Base-by-base conservation (phyloP, 2,113 vertebrate species). In the Coreoperca whiteheadi region DNA sequence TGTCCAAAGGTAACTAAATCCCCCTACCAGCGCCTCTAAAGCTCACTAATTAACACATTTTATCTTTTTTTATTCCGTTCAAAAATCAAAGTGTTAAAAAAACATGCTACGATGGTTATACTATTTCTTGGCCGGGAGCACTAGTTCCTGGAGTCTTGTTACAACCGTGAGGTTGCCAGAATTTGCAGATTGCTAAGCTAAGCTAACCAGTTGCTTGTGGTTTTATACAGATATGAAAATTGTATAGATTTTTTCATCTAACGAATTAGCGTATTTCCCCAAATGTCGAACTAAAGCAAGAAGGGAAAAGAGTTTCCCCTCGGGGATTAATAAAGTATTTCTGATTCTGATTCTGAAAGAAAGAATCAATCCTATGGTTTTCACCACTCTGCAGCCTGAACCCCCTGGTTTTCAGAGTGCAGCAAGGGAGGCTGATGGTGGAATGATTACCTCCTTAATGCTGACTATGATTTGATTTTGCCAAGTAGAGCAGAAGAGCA, bases 381-480 rank as follows among this genome's bases (percentile, higher is more conserved):
- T 74, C 43, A 67, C 56, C 46, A 5, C 32, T 69, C 25, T 30
- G 59, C 28, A 61, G 53, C 51, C 34, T 67, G 37, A 73, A 56
- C 10, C n/a, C n/a, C n/a, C 15, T 53, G 20, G 32, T 66, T 82
- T 51, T 73, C 39, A 39, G 20, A 77, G 68, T 43, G 50, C 60
- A 41, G 59, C 4, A 15, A 71, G 16, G 32, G 70, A 67, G 50
- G 65, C 70, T 78, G 79, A 90, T 78, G 77, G 57, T 78, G 61
- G 73, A 64, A 81, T 83, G 79, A 90, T 88, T 82, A 79, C 66
- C 67, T 77, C 46, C 56, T 73, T 74, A 82, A 78, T 75, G 59
- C 68, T 79, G 82, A 68, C 88, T 39, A 54, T 80, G 70, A 86
- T 83, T 88, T 69, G 81, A 88, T 91, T 88, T 72, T 59, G 63